phyloP scores from a whole-genome alignment of 2,113 vertebrate species.

The Silurus meridionalis region DNA sequence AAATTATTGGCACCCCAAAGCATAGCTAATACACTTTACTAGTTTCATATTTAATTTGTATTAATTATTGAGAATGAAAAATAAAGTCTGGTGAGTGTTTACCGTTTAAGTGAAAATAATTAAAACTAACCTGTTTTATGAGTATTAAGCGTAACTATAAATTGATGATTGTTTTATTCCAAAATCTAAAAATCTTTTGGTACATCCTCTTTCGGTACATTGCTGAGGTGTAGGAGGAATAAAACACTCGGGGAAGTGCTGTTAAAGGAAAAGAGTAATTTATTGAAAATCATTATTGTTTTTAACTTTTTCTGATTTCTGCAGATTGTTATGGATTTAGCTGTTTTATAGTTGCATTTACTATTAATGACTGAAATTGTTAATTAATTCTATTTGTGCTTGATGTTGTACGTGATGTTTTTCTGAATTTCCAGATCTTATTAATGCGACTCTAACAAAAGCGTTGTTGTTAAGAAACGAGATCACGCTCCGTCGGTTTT shows the following conservation, averaged over 20 bases:
- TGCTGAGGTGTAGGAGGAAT: not conserved
- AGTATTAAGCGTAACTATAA: not conserved
- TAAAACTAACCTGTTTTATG: not conserved
- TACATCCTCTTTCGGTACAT: no score
- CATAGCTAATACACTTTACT: no score
- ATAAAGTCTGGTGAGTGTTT: not conserved
- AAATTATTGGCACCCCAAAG: not conserved
- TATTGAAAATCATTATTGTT: not conserved
- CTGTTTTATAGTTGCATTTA: not conserved
- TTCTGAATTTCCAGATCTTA: not conserved
- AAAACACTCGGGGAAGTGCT: not conserved
- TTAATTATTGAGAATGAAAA: not conserved
- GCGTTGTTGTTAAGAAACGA: not conserved
- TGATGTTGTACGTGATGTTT: not conserved
- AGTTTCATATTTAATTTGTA: no score
- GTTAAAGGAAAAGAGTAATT: not conserved
- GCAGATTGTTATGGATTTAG: not conserved
- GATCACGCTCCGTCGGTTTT: not conserved
- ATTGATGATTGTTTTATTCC: not conserved
- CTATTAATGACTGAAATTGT: not conserved
- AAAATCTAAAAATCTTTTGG: not conserved
- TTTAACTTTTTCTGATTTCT: not conserved
- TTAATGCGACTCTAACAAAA: not conserved
- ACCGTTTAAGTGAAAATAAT: not conserved
- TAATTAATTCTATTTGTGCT: not conserved